Evolutionary conservation across 1,140 invertebrate species (phyloP).

Genomic region (Drosophila repletoides): DNA sequence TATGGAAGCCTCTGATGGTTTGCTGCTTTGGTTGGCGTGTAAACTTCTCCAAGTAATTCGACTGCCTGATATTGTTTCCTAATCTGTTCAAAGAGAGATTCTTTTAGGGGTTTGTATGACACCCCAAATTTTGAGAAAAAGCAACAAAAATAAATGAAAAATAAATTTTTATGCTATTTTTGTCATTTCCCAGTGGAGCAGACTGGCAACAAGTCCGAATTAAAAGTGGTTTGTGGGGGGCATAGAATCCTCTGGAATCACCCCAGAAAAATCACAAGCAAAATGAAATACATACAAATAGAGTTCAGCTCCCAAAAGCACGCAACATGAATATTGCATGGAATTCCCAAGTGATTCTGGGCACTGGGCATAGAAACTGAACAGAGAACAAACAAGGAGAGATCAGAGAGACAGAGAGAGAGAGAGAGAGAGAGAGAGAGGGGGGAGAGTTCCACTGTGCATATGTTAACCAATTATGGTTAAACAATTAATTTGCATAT

Average conservation of each 20-base stretch:
- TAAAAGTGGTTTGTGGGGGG: not conserved
- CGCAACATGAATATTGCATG: conserved; percentile 24
- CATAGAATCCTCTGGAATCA: no score
- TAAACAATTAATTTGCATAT: conserved; percentile 41
- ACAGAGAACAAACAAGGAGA: conserved; percentile 5
- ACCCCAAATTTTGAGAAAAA: not conserved
- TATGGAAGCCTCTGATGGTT: no score
- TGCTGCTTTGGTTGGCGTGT: no score
- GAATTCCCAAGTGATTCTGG: conserved; percentile 9
- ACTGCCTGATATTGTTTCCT: no score
- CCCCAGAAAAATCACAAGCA: not conserved
- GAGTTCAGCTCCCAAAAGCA: not conserved
- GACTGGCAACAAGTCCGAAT: not conserved
- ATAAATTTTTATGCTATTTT: not conserved
- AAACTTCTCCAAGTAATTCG: no score
- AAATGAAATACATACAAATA: not conserved
- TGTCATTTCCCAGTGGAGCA: not conserved
- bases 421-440: no score
- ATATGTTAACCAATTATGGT: conserved; percentile 13
- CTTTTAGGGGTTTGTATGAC: no score
- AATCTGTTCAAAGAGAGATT: no score
- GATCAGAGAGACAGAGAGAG: no score
- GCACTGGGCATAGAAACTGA: not conserved
- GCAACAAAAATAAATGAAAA: not conserved
- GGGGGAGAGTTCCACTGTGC: not conserved